Evolutionary conservation across 2,113 vertebrate species (phyloP).

Genomic region (Triplophysa siluroides): DNA sequence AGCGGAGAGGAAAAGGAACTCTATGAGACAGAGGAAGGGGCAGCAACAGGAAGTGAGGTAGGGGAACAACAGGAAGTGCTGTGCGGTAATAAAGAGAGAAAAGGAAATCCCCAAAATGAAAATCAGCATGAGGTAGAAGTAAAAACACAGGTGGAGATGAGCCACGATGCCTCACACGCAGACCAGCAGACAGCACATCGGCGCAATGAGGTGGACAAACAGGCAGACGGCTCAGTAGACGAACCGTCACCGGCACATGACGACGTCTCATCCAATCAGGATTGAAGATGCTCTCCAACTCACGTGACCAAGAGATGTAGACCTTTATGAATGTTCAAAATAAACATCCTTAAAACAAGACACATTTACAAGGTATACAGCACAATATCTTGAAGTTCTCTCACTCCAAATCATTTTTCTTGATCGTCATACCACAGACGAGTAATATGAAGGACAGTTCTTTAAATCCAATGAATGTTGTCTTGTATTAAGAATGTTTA

Average conservation of each 20-base stretch:
- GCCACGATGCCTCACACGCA: neutral
- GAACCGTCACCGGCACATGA: neutral
- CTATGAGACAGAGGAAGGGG: constrained; percentile 36
- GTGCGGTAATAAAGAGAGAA: constrained; percentile 25
- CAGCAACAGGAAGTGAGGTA: constrained; percentile 41
- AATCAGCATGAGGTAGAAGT: constrained; percentile 4
- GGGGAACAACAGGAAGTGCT: constrained; percentile 49
- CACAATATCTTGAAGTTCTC: neutral
- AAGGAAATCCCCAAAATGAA: constrained; percentile 7
- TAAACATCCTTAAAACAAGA: constrained; percentile 15
- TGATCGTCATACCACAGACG: neutral
- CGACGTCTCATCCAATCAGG: constrained; percentile 28
- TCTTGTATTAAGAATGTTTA: neutral
- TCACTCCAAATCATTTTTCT: neutral
- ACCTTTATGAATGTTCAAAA: constrained; percentile 19
- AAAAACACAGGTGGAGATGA: constrained; percentile 19
- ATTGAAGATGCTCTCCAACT: neutral
- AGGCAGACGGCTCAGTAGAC: neutral
- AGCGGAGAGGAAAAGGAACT: constrained; percentile 30
- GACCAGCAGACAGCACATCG: constrained; percentile 44
- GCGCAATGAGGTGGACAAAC: constrained; percentile 39
- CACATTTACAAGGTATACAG: neutral
- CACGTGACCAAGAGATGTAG: neutral
- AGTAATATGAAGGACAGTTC: too few species aligned
- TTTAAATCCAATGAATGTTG: too few species aligned